Conservation (phyloP, 2,888 invertebrate genomes). For the Polymixis flavicincta region DNA sequence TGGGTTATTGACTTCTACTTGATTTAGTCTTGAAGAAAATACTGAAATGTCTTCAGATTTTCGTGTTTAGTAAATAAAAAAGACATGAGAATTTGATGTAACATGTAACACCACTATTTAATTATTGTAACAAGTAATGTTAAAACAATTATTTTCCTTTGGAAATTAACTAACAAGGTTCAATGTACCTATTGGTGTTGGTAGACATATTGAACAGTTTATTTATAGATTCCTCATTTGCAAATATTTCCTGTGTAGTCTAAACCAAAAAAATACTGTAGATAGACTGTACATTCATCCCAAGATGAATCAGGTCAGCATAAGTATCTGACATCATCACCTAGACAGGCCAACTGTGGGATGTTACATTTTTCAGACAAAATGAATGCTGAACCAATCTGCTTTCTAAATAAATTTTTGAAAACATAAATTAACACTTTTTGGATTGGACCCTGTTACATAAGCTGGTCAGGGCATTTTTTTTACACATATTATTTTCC, state of each 20-base stretch:
- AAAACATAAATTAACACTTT: neutral
- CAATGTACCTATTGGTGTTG: constrained; percentile 48
- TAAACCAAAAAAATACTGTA: constrained; percentile 46
- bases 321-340: constrained; percentile 73
- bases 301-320: constrained; percentile 70
- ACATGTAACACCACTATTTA: neutral
- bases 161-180: constrained; percentile 34
- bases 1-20: constrained; percentile 9
- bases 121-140: constrained; percentile 1
- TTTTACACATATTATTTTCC: neutral
- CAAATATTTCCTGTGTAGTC: constrained; percentile 54
- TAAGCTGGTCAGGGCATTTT: neutral
- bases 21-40: constrained; percentile 2
- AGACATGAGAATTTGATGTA: neutral
- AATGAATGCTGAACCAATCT: neutral
- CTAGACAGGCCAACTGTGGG: constrained; percentile 55
- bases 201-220: constrained; percentile 38
- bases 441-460: neutral
- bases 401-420: neutral
- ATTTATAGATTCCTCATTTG: constrained; percentile 51
- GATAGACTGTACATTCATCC: constrained; percentile 49
- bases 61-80: neutral
- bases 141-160: constrained; percentile 13
- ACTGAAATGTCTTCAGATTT: constrained; percentile 8
- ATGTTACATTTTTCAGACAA: constrained; percentile 34